Evolutionary conservation across 2,113 vertebrate genomes (phyloP).

Genomic region (Phaetusa simplex): DNA sequence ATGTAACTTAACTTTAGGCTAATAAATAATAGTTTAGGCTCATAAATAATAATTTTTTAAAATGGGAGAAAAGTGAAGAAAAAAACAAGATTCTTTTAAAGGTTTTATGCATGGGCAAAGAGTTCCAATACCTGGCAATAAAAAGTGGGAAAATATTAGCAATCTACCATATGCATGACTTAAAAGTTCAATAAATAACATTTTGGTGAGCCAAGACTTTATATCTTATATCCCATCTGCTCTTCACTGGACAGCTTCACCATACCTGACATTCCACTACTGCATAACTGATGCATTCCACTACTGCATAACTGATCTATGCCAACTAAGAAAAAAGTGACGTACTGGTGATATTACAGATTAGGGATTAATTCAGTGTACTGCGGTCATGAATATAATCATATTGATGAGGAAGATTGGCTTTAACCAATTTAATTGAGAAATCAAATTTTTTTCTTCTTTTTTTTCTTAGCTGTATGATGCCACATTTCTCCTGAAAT

Average conservation of each 20-base stretch:
- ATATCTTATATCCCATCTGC: not conserved
- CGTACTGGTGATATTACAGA: not conserved
- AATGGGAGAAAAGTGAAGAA: not conserved
- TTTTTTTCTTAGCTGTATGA: not conserved
- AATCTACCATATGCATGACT: not conserved
- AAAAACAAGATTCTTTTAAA: not conserved
- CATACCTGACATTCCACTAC: not conserved
- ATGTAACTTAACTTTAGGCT: not conserved
- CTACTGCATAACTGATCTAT: not conserved
- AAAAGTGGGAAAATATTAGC: not conserved
- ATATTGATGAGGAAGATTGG: not conserved
- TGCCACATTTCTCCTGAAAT: not conserved
- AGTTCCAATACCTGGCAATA: not conserved
- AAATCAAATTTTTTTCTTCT: not conserved
- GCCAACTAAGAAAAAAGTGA: not conserved
- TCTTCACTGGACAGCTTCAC: not conserved
- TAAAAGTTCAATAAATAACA: not conserved
- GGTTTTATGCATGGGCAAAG: not conserved
- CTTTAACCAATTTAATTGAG: not conserved
- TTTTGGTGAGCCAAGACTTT: not conserved
- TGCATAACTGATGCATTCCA: not conserved
- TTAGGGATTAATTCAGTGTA: not conserved
- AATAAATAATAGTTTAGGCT: not conserved
- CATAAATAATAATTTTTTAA: not conserved
- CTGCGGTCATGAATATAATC: not conserved